A percentile compares a stretch with the other conserved stretches of the same genome.
These are phyloP conservation scores for Apodemus agrarius DNA, from an alignment of 2,797 vertebrate species.

Conservation along the genomic window DNA sequence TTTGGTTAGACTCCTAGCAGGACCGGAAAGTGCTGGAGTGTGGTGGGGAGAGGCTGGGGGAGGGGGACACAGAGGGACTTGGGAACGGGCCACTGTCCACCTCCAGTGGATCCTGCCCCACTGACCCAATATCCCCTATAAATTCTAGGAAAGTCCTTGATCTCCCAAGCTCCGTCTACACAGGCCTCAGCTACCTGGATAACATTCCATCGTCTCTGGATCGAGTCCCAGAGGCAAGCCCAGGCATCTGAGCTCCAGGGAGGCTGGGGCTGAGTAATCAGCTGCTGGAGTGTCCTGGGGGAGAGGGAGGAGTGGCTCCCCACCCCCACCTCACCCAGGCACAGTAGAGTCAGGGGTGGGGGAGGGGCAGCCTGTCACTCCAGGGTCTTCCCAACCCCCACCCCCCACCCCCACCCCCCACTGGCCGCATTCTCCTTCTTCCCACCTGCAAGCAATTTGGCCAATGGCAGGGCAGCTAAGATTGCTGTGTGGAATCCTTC, in stretches of 20 bases:
- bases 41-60: not conserved
- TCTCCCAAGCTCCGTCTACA: conserved; percentile 68
- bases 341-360: not conserved
- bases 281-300: conserved; percentile 60
- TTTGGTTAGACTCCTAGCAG: not conserved
- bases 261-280: conserved; percentile 79
- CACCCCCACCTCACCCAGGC: conserved; percentile 37
- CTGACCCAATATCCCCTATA: conserved; percentile 21
- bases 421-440: not conserved
- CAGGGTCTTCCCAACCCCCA: conserved; percentile 61
- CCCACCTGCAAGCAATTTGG: conserved; percentile 86
- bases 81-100: not conserved
- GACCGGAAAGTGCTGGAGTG: not conserved
- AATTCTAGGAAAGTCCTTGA: conserved; percentile 64
- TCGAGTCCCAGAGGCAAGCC: conserved; percentile 80
- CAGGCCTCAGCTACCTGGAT: conserved; percentile 75
- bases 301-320: conserved; percentile 47
- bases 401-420: no score
- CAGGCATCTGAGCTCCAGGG: conserved; percentile 67
- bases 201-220: conserved; percentile 81
- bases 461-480: conserved; percentile 80
- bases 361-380: conserved; percentile 56
- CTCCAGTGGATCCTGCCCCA: not conserved
- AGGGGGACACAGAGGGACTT: not conserved
- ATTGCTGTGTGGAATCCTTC: conserved; percentile 77